Evolutionary conservation across 1,140 invertebrate species (phyloP).

Genomic region (Zaprionus camerounensis): DNA sequence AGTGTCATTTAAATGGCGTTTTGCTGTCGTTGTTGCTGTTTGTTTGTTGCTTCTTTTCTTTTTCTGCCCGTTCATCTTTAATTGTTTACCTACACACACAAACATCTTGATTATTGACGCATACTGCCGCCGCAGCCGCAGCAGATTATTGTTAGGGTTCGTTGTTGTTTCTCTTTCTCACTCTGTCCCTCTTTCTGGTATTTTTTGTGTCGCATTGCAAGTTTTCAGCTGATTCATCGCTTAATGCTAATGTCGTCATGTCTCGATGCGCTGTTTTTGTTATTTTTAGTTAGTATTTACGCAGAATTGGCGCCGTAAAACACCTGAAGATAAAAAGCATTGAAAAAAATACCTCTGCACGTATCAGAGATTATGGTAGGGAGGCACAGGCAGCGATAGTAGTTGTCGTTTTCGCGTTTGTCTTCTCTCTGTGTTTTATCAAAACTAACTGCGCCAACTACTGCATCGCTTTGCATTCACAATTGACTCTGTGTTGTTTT

Average conservation of each 20-base stretch:
- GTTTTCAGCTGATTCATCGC: conserved; percentile 65
- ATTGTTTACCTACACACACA: conserved; percentile 52
- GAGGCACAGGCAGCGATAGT: background rate
- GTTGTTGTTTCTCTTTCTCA: conserved; percentile 20
- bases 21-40: conserved; percentile 40
- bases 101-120: conserved; percentile 37
- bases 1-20: conserved; percentile 71
- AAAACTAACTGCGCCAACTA: conserved; percentile 4
- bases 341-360: background rate
- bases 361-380: conserved; percentile 13
- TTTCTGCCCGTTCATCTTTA: conserved; percentile 49
- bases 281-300: conserved; percentile 42
- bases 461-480: conserved; percentile 20
- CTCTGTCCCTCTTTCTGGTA: conserved; percentile 19
- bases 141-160: conserved; percentile 45
- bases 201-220: conserved; percentile 33
- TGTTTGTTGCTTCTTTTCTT: conserved; percentile 49
- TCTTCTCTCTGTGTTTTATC: conserved; percentile 1
- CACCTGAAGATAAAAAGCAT: conserved; percentile 11
- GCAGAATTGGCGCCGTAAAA: conserved; percentile 25
- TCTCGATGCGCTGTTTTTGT: conserved; percentile 38
- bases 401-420: background rate
- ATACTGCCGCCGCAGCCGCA: background rate
- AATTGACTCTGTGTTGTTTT: conserved; percentile 5
- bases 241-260: conserved; percentile 57